These are phyloP conservation scores for Epicampocera succincta DNA, from an alignment of 2,888 invertebrate species.

Conservation along the genomic window DNA sequence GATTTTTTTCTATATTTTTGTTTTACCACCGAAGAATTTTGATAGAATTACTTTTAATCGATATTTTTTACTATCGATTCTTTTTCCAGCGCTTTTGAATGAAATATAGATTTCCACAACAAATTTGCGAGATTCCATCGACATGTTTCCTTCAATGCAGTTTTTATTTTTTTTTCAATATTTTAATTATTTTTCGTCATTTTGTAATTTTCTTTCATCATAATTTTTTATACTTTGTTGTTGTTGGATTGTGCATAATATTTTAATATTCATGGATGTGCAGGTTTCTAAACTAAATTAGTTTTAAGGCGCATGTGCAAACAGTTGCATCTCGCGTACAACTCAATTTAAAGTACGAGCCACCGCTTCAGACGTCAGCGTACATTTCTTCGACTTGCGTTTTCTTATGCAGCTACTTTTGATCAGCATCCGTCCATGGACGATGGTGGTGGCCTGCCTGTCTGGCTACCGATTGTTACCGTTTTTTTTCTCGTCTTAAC, in stretches of 20 bases:
- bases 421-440: slow-evolving; percentile 1
- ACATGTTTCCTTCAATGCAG: no score
- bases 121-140: no score
- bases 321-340: slow-evolving; percentile 50
- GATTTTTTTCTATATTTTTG: no score
- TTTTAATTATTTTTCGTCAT: no score
- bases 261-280: slow-evolving; percentile 9
- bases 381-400: not conserved
- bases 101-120: no score
- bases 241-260: not conserved
- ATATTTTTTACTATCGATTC: no score
- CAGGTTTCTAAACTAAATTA: slow-evolving; percentile 49
- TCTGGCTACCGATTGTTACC: slow-evolving; percentile 23
- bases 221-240: no score
- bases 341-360: slow-evolving; percentile 58
- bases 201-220: no score
- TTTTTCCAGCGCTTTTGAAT: no score
- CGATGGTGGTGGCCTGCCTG: slow-evolving; percentile 38
- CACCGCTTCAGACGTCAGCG: not conserved
- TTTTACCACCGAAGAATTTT: no score
- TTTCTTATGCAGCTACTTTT: slow-evolving; percentile 26
- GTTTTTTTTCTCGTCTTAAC: not conserved
- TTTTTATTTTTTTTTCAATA: no score
- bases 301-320: slow-evolving; percentile 64
- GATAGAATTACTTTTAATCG: no score